Evolutionary conservation across 2,888 invertebrate genomes (phyloP).

Genomic region (Xestia c-nigrum): DNA sequence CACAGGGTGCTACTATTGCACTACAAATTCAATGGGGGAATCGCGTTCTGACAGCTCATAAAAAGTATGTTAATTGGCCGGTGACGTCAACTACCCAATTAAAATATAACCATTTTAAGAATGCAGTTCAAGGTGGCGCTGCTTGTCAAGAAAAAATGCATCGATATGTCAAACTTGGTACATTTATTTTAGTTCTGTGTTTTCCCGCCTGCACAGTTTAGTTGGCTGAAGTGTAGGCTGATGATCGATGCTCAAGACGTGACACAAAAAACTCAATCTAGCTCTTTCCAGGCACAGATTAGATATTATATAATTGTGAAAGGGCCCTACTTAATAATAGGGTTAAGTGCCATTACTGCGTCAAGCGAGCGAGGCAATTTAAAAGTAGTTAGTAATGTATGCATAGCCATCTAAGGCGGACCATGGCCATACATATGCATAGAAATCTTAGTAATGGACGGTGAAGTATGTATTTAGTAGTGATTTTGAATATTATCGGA

Average conservation of each 20-base stretch:
- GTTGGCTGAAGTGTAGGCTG: neutral
- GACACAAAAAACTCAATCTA: neutral
- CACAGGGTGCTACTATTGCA: no score
- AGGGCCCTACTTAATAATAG: conserved; percentile 39
- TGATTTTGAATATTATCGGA: conserved; percentile 30
- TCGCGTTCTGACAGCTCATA: no score
- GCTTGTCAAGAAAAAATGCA: neutral
- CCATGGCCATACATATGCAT: conserved; percentile 43
- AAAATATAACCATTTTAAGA: neutral
- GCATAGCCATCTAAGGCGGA: conserved; percentile 44
- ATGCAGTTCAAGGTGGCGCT: neutral
- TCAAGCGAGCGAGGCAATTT: conserved; percentile 40
- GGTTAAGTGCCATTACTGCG: conserved; percentile 34
- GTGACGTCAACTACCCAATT: neutral
- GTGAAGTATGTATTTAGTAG: conserved; percentile 36
- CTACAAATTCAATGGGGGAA: no score
- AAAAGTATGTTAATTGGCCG: neutral
- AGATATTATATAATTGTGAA: conserved; percentile 21
- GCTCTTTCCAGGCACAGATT: conserved; percentile 17
- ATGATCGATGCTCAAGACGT: neutral
- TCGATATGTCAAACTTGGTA: neutral
- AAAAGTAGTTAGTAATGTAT: conserved; percentile 52
- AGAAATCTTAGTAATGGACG: conserved; percentile 7
- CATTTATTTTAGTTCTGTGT: neutral
- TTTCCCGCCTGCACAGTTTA: neutral